Conservation (phyloP, 2,888 invertebrate species). For the Danaus chrysippus region DNA sequence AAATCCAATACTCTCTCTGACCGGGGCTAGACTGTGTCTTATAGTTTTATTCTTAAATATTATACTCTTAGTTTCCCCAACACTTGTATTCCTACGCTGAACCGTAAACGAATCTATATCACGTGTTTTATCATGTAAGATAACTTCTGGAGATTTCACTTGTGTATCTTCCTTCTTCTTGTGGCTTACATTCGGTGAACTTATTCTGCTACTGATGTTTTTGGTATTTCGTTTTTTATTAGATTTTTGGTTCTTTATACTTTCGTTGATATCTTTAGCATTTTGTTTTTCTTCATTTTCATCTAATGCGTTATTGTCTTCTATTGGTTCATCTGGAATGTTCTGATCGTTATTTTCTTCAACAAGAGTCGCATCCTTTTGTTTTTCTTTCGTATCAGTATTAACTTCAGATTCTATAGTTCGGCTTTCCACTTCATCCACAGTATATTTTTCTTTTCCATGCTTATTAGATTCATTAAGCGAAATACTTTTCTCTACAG, state of each 20-base stretch:
- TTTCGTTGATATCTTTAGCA: slow-evolving; percentile 4
- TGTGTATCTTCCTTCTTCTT: slow-evolving; percentile 38
- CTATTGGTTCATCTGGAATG: slow-evolving; percentile 22
- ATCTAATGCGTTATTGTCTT: slow-evolving; percentile 22
- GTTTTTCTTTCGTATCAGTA: slow-evolving; percentile 29
- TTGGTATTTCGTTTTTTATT: slow-evolving; percentile 27
- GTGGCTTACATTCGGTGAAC: slow-evolving; percentile 41
- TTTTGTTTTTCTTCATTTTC: slow-evolving; percentile 27
- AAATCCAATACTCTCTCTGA: slow-evolving; percentile 47
- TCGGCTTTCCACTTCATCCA: slow-evolving; percentile 21
- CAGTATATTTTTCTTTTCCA: slow-evolving; percentile 10
- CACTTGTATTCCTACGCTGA: slow-evolving; percentile 46
- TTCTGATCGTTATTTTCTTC: slow-evolving; percentile 21
- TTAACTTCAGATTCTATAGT: slow-evolving; percentile 22
- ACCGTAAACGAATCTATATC: slow-evolving; percentile 43
- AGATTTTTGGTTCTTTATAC: slow-evolving; percentile 28
- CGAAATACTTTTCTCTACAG: too few relatives aligned
- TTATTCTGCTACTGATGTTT: slow-evolving; percentile 21
- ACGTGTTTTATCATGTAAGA: slow-evolving; percentile 43
- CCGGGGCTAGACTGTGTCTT: slow-evolving; percentile 45
- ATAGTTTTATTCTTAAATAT: slow-evolving; percentile 40
- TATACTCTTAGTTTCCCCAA: slow-evolving; percentile 50
- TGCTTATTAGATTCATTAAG: too few relatives aligned
- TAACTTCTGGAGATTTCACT: slow-evolving; percentile 51
- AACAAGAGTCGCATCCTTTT: slow-evolving; percentile 17